Evolutionary conservation across 2,888 invertebrate species (phyloP).

Genomic region (Meliscaeva auricollis): DNA sequence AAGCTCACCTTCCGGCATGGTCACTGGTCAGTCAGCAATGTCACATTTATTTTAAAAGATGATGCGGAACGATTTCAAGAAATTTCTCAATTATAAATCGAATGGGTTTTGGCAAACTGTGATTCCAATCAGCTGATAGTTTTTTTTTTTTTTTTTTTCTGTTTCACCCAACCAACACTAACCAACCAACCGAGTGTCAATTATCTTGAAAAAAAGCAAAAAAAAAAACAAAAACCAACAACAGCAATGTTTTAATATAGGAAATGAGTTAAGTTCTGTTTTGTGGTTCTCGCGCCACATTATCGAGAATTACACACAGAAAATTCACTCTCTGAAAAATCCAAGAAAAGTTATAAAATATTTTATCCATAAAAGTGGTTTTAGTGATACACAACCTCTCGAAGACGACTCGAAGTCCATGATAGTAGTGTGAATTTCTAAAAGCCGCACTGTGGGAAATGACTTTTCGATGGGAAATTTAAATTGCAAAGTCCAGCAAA

Average conservation of each 20-base stretch:
- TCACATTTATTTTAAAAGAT: constrained; percentile 16
- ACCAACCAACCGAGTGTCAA: constrained; percentile 43
- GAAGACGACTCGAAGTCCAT: neutral
- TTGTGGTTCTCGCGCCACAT: constrained; percentile 56
- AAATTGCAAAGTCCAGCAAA: constrained; percentile 63
- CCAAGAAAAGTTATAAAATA: constrained; percentile 21
- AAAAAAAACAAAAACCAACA: constrained; percentile 40
- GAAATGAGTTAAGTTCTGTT: constrained; percentile 71
- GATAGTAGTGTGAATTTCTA: constrained; percentile 55
- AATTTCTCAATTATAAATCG: constrained; percentile 62
- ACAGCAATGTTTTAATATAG: constrained; percentile 4
- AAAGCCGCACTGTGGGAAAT: constrained; percentile 68
- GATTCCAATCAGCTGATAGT: constrained; percentile 52
- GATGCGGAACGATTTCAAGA: constrained; percentile 33
- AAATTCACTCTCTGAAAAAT: neutral
- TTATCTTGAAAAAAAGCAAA: constrained; percentile 41
- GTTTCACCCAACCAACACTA: constrained; percentile 9
- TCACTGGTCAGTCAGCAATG: neutral
- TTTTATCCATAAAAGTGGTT: constrained; percentile 36
- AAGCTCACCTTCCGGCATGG: constrained; percentile 55
- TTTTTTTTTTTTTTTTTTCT: constrained; percentile 17
- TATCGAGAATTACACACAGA: constrained; percentile 42
- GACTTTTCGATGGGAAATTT: constrained; percentile 66
- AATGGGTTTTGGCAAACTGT: constrained; percentile 46
- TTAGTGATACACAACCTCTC: neutral